Evolutionary conservation across 2,797 vertebrate genomes (phyloP), one percentile per base, ranked within the genome.

Genomic region (Sciurus carolinensis): DNA sequence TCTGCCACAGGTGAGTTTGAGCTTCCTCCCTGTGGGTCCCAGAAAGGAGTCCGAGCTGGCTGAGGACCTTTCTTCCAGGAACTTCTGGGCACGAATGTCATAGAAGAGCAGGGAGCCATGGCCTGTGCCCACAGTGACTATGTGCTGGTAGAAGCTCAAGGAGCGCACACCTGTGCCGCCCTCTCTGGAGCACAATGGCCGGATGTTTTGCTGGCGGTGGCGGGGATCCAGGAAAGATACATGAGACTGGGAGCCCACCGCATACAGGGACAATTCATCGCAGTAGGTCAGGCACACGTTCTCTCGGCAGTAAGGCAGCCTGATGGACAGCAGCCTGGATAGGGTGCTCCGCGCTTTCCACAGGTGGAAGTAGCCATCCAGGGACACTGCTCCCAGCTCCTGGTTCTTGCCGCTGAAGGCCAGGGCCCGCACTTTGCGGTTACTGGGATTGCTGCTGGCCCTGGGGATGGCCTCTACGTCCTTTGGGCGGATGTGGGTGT

Each of bases 241-340:
- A 0, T 94, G 93, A 50, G 93, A 90, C 33, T 94, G 93, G 28
- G 90, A 94, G 15, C 93, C 93, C 17, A 94, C 87, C 0, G 87
- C 87, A 5, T 85, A 90, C 5, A 94, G 42, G 50, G 93, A 42
- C 7, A 94, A 99, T 95, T 99, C 99, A 92, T 99, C 98, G 33
- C 99, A 99, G 33, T 99, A 99, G 0, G 99, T 99, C 98, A 99
- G 98, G 97, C 99, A 99, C 97, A 99, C 99, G 0, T 99, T 99
- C 98, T 99, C 99, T 96, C 99, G 99, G 98, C 99, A 99, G 98
- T 99, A 99, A 52, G 99, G 99, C 96, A 99, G 98, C 98, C 99
- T 99, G 10, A 99, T 10, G 8, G 96, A 92, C 67, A 96, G 77
- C 50, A 98, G 75, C 99, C 85, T 95, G 67, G 88, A 82, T 30